phyloP scores from a whole-genome alignment of 2,797 vertebrate species.

The Galagoides demidoff region DNA sequence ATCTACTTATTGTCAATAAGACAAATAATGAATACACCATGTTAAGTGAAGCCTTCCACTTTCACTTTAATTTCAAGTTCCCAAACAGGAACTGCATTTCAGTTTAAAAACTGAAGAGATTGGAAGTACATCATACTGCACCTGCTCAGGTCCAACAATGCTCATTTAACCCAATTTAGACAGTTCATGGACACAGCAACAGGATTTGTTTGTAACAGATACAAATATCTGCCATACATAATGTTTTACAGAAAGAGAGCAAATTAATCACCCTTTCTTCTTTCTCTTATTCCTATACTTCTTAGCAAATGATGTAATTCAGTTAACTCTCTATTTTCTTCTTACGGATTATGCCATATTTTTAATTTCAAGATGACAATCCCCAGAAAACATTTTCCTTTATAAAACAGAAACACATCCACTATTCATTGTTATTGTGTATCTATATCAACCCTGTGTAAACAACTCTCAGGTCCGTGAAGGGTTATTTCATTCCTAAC shows the following conservation, averaged over 20 bases:
- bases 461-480: not conserved
- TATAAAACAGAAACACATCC: not conserved
- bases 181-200: not conserved
- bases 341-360: not conserved
- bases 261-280: not conserved
- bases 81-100: constrained; percentile 26
- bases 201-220: constrained; percentile 19
- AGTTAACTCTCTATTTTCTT: not conserved
- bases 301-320: not conserved
- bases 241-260: not conserved
- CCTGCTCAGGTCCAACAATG: not conserved
- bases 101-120: constrained; percentile 24
- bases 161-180: not conserved
- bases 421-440: not conserved
- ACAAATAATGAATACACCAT: constrained; percentile 46
- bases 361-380: constrained; percentile 11
- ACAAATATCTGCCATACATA: not conserved
- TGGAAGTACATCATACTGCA: constrained; percentile 28
- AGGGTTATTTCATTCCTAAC: constrained; percentile 19
- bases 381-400: constrained; percentile 46
- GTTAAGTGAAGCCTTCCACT: constrained; percentile 58
- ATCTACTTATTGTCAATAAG: constrained; percentile 55
- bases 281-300: not conserved
- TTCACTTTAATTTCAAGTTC: constrained; percentile 37
- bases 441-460: constrained; percentile 30